A percentile compares a stretch with the other conserved stretches of the same genome.
These are phyloP conservation scores for Sthenelais limicola DNA, from an alignment of 2,888 invertebrate genomes.

Conservation along the genomic window DNA sequence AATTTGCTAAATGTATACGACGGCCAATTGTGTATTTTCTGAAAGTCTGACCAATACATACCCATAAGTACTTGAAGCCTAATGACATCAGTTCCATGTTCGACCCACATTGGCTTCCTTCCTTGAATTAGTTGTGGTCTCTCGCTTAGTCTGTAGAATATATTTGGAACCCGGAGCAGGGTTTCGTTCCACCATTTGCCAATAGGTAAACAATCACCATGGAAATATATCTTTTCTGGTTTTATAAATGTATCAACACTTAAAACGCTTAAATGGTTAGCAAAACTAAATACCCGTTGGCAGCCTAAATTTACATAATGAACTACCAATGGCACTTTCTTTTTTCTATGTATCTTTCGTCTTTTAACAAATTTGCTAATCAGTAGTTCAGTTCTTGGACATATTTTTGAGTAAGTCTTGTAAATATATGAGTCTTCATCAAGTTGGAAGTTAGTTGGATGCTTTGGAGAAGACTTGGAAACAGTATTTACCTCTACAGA, in stretches of 20 bases:
- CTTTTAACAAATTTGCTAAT: too few relatives aligned
- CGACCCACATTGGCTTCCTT: constrained; percentile 1
- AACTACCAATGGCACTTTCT: constrained; percentile 3
- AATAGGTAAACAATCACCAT: constrained; percentile 7
- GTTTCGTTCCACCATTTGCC: constrained; percentile 5
- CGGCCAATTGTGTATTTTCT: too few relatives aligned
- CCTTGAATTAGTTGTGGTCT: neutral
- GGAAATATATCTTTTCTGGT: constrained; percentile 3
- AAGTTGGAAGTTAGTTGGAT: too few relatives aligned
- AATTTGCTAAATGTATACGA: too few relatives aligned
- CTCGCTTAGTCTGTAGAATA: neutral
- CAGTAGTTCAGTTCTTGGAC: too few relatives aligned
- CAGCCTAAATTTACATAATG: constrained; percentile 14
- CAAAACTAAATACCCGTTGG: neutral
- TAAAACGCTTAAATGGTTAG: constrained; percentile 1
- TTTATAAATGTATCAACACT: constrained; percentile 1
- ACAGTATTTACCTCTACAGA: too few relatives aligned
- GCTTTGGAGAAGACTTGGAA: too few relatives aligned
- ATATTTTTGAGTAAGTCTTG: too few relatives aligned
- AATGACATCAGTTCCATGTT: constrained; percentile 19
- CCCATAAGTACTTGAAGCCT: constrained; percentile 9
- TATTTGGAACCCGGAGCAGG: neutral
- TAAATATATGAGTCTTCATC: too few relatives aligned
- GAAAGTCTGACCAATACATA: too few relatives aligned
- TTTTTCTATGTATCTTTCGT: too few relatives aligned